phyloP scores from a whole-genome alignment of 2,797 vertebrate species.

The Taenioides sp. region DNA sequence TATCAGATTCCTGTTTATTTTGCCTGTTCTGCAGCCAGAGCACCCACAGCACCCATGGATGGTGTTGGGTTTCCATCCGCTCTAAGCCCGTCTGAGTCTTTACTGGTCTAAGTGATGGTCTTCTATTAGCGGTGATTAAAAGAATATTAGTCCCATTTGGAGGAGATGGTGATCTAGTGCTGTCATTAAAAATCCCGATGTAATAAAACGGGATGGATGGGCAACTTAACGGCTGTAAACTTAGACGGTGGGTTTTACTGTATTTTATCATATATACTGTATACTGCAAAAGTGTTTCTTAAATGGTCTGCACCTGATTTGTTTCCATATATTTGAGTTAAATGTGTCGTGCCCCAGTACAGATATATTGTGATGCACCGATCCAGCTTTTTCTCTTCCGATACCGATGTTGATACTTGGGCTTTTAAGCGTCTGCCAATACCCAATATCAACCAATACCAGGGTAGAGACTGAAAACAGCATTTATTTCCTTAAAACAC shows the following conservation, averaged over 20 bases:
- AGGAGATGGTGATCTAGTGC: neutral
- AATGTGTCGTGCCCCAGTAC: too few relatives aligned
- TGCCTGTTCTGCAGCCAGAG: neutral
- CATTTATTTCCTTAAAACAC: too few relatives aligned
- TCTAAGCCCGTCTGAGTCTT: slow-evolving; percentile 9
- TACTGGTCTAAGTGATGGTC: neutral
- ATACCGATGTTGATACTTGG: too few relatives aligned
- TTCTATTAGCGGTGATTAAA: slow-evolving; percentile 8
- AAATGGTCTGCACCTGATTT: too few relatives aligned
- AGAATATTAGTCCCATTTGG: neutral
- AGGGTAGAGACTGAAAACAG: too few relatives aligned
- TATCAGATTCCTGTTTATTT: neutral
- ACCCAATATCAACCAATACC: too few relatives aligned
- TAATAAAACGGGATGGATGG: slow-evolving; percentile 36
- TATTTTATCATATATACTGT: too few relatives aligned
- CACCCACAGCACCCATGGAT: slow-evolving; percentile 18
- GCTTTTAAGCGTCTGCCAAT: too few relatives aligned
- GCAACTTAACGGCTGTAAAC: slow-evolving; percentile 35
- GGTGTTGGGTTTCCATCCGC: slow-evolving; percentile 49
- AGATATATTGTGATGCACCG: too few relatives aligned
- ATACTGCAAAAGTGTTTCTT: too few relatives aligned
- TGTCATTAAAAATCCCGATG: slow-evolving; percentile 21
- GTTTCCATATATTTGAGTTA: too few relatives aligned
- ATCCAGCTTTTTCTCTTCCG: too few relatives aligned
- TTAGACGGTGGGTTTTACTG: neutral